Percentiles rank a stretch among this genome's conserved stretches.
Evolutionary conservation across 2,797 vertebrate species (phyloP).

Genomic region (Eupleurogrammus muticus): DNA sequence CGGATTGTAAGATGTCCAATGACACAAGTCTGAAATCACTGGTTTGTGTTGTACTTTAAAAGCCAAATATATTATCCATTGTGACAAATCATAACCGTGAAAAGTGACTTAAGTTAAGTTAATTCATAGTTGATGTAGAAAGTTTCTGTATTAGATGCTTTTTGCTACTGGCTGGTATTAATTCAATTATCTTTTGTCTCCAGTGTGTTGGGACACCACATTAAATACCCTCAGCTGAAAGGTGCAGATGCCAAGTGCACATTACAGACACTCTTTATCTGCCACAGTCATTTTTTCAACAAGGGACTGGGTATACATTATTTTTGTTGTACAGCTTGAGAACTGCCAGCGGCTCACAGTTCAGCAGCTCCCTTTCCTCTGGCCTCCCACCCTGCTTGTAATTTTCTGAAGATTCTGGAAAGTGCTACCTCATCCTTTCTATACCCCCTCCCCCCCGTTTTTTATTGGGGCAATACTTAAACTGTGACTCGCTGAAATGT

Average conservation of each 20-base stretch:
- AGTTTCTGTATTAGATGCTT: too few relatives aligned
- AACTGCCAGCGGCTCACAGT: slow-evolving; percentile 64
- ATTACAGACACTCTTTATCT: slow-evolving; percentile 21
- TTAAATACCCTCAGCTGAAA: slow-evolving; percentile 24
- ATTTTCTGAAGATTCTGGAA: slow-evolving; percentile 76
- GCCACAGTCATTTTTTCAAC: slow-evolving; percentile 52
- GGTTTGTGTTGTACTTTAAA: too few relatives aligned
- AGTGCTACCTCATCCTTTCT: slow-evolving; percentile 77
- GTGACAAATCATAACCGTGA: too few relatives aligned
- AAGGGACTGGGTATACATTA: slow-evolving; percentile 53
- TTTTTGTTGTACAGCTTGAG: slow-evolving; percentile 61
- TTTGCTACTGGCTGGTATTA: background rate
- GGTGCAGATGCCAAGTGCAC: slow-evolving; percentile 27
- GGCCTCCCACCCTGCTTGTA: slow-evolving; percentile 57
- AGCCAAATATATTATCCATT: too few relatives aligned
- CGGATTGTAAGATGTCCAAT: too few relatives aligned
- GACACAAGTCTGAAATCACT: too few relatives aligned
- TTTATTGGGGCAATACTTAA: slow-evolving; percentile 47
- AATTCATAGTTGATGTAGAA: too few relatives aligned
- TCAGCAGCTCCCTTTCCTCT: slow-evolving; percentile 40
- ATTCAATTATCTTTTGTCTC: background rate
- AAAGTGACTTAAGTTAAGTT: too few relatives aligned
- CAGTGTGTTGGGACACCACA: slow-evolving; percentile 29
- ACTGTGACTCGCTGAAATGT: slow-evolving; percentile 51
- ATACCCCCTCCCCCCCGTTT: slow-evolving; percentile 55